Evolutionary conservation across 2,888 invertebrate genomes (phyloP).

Genomic region (Drosophila affinis): DNA sequence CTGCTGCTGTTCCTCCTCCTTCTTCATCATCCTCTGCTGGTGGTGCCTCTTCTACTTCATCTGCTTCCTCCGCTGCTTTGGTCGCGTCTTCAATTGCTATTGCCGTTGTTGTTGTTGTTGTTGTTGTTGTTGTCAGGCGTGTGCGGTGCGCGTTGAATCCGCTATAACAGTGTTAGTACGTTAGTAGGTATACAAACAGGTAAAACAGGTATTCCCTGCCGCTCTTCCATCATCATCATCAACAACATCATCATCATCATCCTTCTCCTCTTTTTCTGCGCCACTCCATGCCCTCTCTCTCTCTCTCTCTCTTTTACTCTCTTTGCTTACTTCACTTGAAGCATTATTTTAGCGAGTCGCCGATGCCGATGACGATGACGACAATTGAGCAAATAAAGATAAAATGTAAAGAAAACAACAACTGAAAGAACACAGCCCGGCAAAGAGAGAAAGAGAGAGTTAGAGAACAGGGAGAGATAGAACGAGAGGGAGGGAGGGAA

Average conservation of each 20-base stretch:
- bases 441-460: slow-evolving; percentile 30
- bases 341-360: slow-evolving; percentile 75
- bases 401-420: slow-evolving; percentile 51
- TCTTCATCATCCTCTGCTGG: slow-evolving; percentile 13
- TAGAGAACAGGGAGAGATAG: slow-evolving; percentile 23
- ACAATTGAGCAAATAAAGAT: slow-evolving; percentile 76
- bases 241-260: slow-evolving; percentile 31
- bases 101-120: slow-evolving; percentile 48
- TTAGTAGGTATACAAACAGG: slow-evolving; percentile 84
- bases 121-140: slow-evolving; percentile 59
- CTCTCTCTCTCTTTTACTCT: slow-evolving; percentile 42
- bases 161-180: slow-evolving; percentile 84
- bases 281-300: slow-evolving; percentile 23
- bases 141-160: slow-evolving; percentile 76
- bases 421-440: slow-evolving; percentile 9
- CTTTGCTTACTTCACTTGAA: slow-evolving; percentile 72
- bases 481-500: slow-evolving; percentile 31
- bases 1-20: background rate
- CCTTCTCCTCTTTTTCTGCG: slow-evolving; percentile 24
- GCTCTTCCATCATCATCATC: slow-evolving; percentile 55
- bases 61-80: slow-evolving; percentile 40
- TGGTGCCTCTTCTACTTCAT: slow-evolving; percentile 25
- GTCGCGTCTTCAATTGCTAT: slow-evolving; percentile 45
- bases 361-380: slow-evolving; percentile 65
- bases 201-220: slow-evolving; percentile 83